These are phyloP conservation scores for Malacoctenus gilli DNA, from an alignment of 2,797 vertebrate genomes.

Conservation along the genomic window DNA sequence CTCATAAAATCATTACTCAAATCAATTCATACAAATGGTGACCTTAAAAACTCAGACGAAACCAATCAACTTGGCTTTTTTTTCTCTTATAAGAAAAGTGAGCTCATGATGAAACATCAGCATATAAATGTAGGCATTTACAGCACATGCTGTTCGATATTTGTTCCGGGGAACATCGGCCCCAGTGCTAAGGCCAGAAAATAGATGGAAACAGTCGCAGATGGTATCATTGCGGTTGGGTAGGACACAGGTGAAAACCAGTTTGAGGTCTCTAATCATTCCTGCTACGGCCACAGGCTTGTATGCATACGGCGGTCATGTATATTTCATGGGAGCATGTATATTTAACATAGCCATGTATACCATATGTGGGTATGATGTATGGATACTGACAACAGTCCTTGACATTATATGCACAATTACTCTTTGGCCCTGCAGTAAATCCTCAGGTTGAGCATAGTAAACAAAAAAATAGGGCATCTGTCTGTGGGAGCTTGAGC, in stretches of 20 bases:
- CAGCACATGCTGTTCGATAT: neutral
- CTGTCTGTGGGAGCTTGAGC: slow-evolving; percentile 23
- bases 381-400: slow-evolving; percentile 75
- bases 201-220: slow-evolving; percentile 8
- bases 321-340: slow-evolving; percentile 77
- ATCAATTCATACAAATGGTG: slow-evolving; percentile 19
- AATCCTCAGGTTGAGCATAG: slow-evolving; percentile 56
- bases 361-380: slow-evolving; percentile 71
- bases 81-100: neutral
- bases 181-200: neutral
- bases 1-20: slow-evolving; percentile 19
- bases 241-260: slow-evolving; percentile 35
- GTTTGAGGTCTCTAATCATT: slow-evolving; percentile 43
- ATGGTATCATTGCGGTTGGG: slow-evolving; percentile 27
- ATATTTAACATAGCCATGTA: slow-evolving; percentile 72
- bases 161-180: neutral
- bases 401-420: slow-evolving; percentile 77
- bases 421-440: slow-evolving; percentile 68
- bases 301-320: slow-evolving; percentile 58
- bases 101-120: neutral
- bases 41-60: slow-evolving; percentile 6
- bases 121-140: neutral
- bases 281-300: slow-evolving; percentile 32
- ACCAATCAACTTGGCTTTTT: neutral
- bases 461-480: slow-evolving; percentile 58